Evolutionary conservation across 2,797 vertebrate species (phyloP), one percentile per base, ranked within the genome.

Genomic region (Lateolabrax maculatus): DNA sequence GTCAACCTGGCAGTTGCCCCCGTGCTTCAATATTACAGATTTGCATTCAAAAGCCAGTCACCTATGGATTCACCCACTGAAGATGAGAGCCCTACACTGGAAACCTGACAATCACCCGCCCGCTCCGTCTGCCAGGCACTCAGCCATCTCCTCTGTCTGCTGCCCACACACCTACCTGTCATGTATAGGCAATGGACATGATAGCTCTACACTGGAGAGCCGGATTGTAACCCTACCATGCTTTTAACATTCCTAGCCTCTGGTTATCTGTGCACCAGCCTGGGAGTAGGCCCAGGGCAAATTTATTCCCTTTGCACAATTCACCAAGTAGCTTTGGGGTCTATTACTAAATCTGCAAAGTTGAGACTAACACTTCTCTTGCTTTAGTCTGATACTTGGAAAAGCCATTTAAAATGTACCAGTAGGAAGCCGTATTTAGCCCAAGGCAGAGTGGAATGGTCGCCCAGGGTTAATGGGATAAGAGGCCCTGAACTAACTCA

Each of bases 161-260:
- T 21, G 44, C 79, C 69, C 75, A 79, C 85, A 72, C 71, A 18
- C 65, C 51, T 65, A 46, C 49, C 80, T 70, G 62, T 84, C 81
- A 84, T 56, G 55, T 75, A 48, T 55, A 79, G 69, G 71, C 79
- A 51, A 78, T 68, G 76, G 64, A 69, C 27, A 66, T 9, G 49
- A 79, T 78, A 60, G 63, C 71, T 31, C 36, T 66, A 69, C 63
- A 36, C 23, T 68, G 48, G 53, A 72, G 75, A 76, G 66, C 34
- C 23, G 46, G 25, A 70, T 70, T 65, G 75, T n/a, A 58, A 62
- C 57, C 69, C 34, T 5, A 23, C 21, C 53, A 5, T n/a, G 6
- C 34, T 36, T 64, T 64, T 37, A 37, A 60, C 67, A 51, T 68
- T 71, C 44, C 19, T 6, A 15, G 61, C 52, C 49, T 77, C 19